phyloP scores from a whole-genome alignment of 1,140 invertebrate species.

The Drosophila carrolli region DNA sequence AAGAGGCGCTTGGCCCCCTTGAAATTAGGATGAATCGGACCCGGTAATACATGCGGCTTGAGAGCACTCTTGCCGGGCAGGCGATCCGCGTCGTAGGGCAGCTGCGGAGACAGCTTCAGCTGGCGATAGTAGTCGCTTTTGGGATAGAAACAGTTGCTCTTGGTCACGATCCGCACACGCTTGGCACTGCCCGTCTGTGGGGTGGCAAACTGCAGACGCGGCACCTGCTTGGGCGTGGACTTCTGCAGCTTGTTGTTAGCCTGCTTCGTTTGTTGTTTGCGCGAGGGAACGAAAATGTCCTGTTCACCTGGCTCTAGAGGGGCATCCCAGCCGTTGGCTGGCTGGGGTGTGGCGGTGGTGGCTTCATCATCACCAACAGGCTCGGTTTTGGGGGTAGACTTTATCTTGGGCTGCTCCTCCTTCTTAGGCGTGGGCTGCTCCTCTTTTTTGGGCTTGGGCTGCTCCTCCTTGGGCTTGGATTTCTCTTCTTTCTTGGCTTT shows the following conservation, averaged over 20 bases:
- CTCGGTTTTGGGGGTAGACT: not conserved
- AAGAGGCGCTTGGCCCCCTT: slow-evolving; percentile 85
- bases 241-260: slow-evolving; percentile 59
- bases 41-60: slow-evolving; percentile 88
- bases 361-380: not conserved
- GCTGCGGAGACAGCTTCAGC: slow-evolving; percentile 88
- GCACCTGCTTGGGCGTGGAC: slow-evolving; percentile 25
- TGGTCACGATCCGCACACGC: slow-evolving; percentile 88
- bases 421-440: slow-evolving; percentile 2
- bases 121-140: slow-evolving; percentile 89
- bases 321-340: slow-evolving; percentile 72
- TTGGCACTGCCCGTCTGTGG: slow-evolving; percentile 46
- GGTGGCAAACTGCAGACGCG: slow-evolving; percentile 24
- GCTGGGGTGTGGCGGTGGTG: slow-evolving; percentile 1
- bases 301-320: slow-evolving; percentile 82
- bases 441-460: slow-evolving; percentile 28
- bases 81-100: slow-evolving; percentile 89
- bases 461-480: slow-evolving; percentile 10
- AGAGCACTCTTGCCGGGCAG: slow-evolving; percentile 89
- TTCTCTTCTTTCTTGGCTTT: slow-evolving; percentile 26
- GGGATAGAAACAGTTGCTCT: slow-evolving; percentile 88
- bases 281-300: slow-evolving; percentile 84
- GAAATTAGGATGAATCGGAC: slow-evolving; percentile 91
- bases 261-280: slow-evolving; percentile 75
- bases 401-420: slow-evolving; percentile 6